phyloP scores from a whole-genome alignment of 2,113 vertebrate genomes.

The Sterrhoptilus dennistouni region DNA sequence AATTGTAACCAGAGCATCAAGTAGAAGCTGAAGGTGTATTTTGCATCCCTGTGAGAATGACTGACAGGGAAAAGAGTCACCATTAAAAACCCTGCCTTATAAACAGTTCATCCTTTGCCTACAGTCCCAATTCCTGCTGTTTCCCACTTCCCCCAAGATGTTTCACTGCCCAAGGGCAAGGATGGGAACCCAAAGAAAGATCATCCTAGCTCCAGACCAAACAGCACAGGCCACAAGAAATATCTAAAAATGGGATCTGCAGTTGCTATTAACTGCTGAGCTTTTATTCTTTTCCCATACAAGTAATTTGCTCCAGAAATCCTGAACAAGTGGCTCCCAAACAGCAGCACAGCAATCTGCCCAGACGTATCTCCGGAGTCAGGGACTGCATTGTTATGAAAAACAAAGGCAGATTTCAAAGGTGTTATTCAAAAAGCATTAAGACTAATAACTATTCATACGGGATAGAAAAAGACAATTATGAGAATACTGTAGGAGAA shows the following conservation, averaged over 20 bases:
- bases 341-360: conserved; percentile 51
- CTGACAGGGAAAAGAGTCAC: not conserved
- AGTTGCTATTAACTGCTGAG: conserved; percentile 29
- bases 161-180: conserved; percentile 22
- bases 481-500: conserved; percentile 20
- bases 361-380: conserved; percentile 58
- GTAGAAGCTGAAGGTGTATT: not conserved
- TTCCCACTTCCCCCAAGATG: conserved; percentile 9
- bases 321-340: conserved; percentile 24
- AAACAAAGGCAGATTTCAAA: conserved; percentile 55
- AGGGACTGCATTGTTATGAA: conserved; percentile 10
- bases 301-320: conserved; percentile 37
- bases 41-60: not conserved
- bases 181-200: conserved; percentile 8
- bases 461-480: conserved; percentile 45
- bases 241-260: conserved; percentile 51
- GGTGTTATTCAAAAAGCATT: conserved; percentile 45
- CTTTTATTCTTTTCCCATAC: conserved; percentile 53
- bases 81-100: not conserved
- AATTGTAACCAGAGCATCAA: not conserved
- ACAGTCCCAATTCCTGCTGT: not conserved
- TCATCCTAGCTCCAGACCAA: not conserved
- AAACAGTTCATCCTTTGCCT: conserved; percentile 6
- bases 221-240: conserved; percentile 26
- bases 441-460: conserved; percentile 57